Percentiles rank a stretch among this genome's conserved stretches.
phyloP scores from a whole-genome alignment of 2,797 vertebrate species.

The Notamacropus eugenii region DNA sequence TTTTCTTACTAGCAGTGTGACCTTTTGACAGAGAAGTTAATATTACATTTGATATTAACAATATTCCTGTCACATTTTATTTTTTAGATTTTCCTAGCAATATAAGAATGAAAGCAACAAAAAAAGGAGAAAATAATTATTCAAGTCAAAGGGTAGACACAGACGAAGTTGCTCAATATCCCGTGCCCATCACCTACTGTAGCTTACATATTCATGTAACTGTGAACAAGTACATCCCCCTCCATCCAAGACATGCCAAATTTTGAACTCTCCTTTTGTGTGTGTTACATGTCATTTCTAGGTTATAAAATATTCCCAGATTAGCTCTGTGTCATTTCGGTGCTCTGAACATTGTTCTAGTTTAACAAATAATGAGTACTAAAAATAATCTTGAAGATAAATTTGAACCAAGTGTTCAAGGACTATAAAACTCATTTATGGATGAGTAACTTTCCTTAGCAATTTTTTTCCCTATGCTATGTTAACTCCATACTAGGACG shows the following conservation, averaged over 20 bases:
- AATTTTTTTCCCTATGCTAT: not conserved
- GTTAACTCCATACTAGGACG: not conserved
- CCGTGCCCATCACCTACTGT: not conserved
- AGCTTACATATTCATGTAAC: slow-evolving; percentile 1
- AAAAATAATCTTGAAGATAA: not conserved
- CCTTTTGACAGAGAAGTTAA: not conserved
- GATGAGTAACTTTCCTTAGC: not conserved
- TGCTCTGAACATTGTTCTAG: slow-evolving; percentile 2
- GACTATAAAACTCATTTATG: not conserved
- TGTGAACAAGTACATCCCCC: not conserved
- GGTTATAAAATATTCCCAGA: not conserved
- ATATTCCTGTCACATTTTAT: not conserved
- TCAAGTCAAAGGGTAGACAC: not conserved
- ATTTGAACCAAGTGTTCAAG: not conserved
- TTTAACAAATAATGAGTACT: slow-evolving; percentile 10
- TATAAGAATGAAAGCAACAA: not conserved
- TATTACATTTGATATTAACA: not conserved
- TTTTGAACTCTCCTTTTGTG: not conserved
- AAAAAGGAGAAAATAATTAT: not conserved
- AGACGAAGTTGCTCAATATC: not conserved
- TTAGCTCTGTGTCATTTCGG: not conserved
- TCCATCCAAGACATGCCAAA: not conserved
- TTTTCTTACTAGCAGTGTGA: not conserved
- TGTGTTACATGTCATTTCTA: not conserved
- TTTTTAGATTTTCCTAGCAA: not conserved